These are phyloP conservation scores for Pyrocephalus nanus DNA, from an alignment of 2,797 vertebrate species.

Conservation along the genomic window DNA sequence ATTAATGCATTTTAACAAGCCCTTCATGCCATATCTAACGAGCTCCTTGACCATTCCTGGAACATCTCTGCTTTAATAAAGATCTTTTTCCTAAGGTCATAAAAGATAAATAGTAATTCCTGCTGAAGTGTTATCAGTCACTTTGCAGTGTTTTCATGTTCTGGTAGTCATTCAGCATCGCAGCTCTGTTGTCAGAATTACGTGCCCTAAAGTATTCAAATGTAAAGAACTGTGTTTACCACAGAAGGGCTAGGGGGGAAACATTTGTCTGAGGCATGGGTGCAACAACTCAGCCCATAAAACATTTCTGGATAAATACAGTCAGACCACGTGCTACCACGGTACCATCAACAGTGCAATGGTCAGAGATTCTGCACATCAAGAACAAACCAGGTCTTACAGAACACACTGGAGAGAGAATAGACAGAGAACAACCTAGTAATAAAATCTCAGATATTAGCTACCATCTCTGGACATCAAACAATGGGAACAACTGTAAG, in stretches of 20 bases:
- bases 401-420: not conserved
- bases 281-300: not conserved
- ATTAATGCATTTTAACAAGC: slow-evolving; percentile 8
- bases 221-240: not conserved
- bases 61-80: slow-evolving; percentile 10
- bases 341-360: rapidly evolving
- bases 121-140: not conserved
- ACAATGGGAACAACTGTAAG: not conserved
- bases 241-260: not conserved
- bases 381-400: not conserved
- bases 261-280: not conserved
- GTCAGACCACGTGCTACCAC: not conserved
- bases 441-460: not conserved
- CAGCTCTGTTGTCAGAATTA: not conserved
- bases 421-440: not conserved
- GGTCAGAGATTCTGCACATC: not conserved
- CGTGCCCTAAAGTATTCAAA: not conserved
- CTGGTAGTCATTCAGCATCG: not conserved
- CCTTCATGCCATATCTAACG: not conserved
- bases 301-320: not conserved
- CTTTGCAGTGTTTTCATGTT: not conserved
- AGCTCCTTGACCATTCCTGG: not conserved
- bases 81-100: not conserved
- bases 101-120: slow-evolving; percentile 10
- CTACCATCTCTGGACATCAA: not conserved